phyloP scores from a whole-genome alignment of 2,797 vertebrate genomes.

The Microctenopoma stevenorrisi region DNA sequence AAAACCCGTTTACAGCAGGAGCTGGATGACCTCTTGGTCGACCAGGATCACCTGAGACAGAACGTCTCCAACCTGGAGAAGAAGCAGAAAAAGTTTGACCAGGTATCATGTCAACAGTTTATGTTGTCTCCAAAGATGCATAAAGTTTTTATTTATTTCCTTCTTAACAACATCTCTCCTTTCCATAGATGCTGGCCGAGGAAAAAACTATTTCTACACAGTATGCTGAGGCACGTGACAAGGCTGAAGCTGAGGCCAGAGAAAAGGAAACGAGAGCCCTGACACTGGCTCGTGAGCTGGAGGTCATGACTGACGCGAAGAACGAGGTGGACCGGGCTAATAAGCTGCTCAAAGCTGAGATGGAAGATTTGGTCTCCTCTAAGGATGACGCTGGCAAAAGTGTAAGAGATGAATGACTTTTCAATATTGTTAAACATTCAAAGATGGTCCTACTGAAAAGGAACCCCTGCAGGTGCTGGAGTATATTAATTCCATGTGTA shows the following conservation, averaged over 20 bases:
- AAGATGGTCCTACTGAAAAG: too few species aligned
- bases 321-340: constrained; percentile 91
- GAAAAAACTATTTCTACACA: constrained; percentile 92
- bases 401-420: constrained; percentile 84
- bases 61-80: constrained; percentile 92
- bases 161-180: neutral
- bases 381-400: constrained; percentile 97
- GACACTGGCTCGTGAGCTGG: constrained; percentile 89
- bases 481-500: neutral
- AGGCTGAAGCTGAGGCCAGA: constrained; percentile 94
- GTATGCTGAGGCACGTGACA: constrained; percentile 92
- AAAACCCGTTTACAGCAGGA: constrained; percentile 96
- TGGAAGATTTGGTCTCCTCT: constrained; percentile 95
- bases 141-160: too few species aligned
- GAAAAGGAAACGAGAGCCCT: constrained; percentile 95
- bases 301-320: constrained; percentile 87
- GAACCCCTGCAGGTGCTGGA: neutral
- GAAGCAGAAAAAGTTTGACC: constrained; percentile 99
- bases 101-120: constrained; percentile 81
- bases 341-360: constrained; percentile 91
- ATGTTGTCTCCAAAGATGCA: neutral
- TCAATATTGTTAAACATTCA: too few species aligned
- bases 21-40: constrained; percentile 93
- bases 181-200: constrained; percentile 90
- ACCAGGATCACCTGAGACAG: constrained; percentile 93